Base-by-base conservation (phyloP, 2,113 vertebrate genomes). In the Dolichotis patagonum region DNA sequence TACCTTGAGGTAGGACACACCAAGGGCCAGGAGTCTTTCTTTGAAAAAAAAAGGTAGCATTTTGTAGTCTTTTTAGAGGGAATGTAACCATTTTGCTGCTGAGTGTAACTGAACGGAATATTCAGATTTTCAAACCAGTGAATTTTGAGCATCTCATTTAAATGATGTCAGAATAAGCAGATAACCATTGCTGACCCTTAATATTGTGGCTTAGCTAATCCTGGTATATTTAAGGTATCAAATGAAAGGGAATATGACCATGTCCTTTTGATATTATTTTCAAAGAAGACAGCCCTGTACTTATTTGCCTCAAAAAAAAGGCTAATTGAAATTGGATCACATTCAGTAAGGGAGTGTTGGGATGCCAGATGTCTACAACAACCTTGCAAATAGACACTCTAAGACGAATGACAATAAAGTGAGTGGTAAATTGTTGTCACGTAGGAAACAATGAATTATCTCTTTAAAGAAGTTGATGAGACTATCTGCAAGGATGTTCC, bases 61-160 rank as follows among this genome's bases (percentile, higher is more conserved):
- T 97, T 97, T 97, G 95, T 91, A 97, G 96, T 85, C 81, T 81
- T 90, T 96, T 97, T 98, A 98, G 97, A 96, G 4, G 93, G 86
- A 98, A 93, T 98, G 97, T 96, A 99, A 99, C 99, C 99, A 99
- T 99, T 99, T 99, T 99, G 99, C 99, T 99, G 99, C 99, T 99
- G 99, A 94, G 90, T 96, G 91, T 52, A 87, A 86, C 92, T 77
- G 85, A 95, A 90, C 73, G 95, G 86, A 98, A 96, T 78, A 92
- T 14, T 24, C 77, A 95, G 41, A 90, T 41, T 90, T 19, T 94
- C 82, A 96, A 73, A 19, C 60, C 52, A 58, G 75, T 83, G 63
- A 86, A 88, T 69, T 93, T 87, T 85, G 62, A 87, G 10, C 65
- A 83, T 80, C 60, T 96, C 58, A 62, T 95, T 95, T 95, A 95